Conservation (phyloP, 2,113 vertebrate species). For the Colinus virginianus region DNA sequence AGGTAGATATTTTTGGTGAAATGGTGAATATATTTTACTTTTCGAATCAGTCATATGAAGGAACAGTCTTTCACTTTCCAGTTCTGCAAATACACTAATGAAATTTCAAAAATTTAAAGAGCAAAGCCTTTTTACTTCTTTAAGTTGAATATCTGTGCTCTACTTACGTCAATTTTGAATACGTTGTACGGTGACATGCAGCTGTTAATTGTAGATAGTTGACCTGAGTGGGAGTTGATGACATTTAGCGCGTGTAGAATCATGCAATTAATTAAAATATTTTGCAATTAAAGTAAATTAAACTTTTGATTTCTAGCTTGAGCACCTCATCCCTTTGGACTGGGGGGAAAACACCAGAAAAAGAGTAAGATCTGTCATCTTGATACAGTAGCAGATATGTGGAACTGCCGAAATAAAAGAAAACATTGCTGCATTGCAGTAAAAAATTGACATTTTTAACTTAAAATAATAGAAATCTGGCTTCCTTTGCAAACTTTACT, state of each 20-base stretch:
- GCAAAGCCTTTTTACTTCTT: not conserved
- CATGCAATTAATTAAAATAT: not conserved
- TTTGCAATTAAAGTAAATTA: not conserved
- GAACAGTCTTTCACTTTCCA: not conserved
- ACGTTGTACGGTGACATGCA: not conserved
- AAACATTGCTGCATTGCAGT: slow-evolving; percentile 33
- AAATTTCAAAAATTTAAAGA: not conserved
- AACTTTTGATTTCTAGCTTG: not conserved
- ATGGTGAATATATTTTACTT: not conserved
- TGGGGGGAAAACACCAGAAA: not conserved
- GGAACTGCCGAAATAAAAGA: not conserved
- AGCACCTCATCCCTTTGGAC: not conserved
- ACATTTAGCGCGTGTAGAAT: not conserved
- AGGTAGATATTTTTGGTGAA: not conserved
- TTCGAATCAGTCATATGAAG: not conserved
- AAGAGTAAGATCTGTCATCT: not conserved
- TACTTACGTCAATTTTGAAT: not conserved
- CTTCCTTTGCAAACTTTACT: not conserved
- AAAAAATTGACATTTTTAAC: not conserved
- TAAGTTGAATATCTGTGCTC: not conserved
- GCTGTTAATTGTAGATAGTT: not conserved
- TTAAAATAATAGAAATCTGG: not conserved
- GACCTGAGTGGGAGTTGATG: not conserved
- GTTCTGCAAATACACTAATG: not conserved
- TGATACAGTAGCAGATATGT: not conserved